Evolutionary conservation across 2,797 vertebrate species (phyloP), one percentile per base, ranked within the genome.

Genomic region (Loriculus beryllinus): DNA sequence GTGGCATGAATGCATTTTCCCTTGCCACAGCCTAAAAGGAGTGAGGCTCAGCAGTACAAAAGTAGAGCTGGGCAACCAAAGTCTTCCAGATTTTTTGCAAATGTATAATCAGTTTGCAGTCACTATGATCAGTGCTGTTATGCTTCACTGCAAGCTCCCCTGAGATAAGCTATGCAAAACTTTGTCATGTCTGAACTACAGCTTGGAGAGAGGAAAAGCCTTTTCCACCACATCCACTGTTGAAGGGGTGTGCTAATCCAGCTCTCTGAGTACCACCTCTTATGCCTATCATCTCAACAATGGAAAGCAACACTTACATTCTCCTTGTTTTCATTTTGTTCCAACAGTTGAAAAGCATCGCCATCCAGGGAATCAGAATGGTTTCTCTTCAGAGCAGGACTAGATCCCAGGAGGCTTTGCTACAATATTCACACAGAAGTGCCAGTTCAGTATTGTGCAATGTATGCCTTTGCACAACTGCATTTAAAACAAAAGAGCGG

Each of bases 331-430:
- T 75, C 98, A 21, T 97, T 97, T 35, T 93, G 92, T 25, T 96
- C 97, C 19, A 96, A 40, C 3, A 88, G 93, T 14, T 97, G 97
- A 47, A 97, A 97, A 67, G 67, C 77, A 14, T 97, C 93, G 2
- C 42, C 56, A 15, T 96, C 95, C 71, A 92, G 75, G 21, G 95
- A 96, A 52, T 97, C 96, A 0, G 92, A 96, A 45, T 96, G 92
- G 93, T 82, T 98, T 79, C 98, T 98, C 92, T 98, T 99, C 90
- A 99, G 94, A 47, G 98, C 97, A 8, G 99, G 99, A 52, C 99
- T 99, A 92, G 92, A 98, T 4, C 98, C 97, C 91, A 98, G 96
- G 49, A 99, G 97, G 84, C 97, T 98, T 86, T 98, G 97, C 99
- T 99, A n/a, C 14, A 96, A 67, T 23, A 4, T 14, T 14, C 25